Conservation (phyloP, 1,140 invertebrate species). For the Tetranychus cinnabarinus region DNA sequence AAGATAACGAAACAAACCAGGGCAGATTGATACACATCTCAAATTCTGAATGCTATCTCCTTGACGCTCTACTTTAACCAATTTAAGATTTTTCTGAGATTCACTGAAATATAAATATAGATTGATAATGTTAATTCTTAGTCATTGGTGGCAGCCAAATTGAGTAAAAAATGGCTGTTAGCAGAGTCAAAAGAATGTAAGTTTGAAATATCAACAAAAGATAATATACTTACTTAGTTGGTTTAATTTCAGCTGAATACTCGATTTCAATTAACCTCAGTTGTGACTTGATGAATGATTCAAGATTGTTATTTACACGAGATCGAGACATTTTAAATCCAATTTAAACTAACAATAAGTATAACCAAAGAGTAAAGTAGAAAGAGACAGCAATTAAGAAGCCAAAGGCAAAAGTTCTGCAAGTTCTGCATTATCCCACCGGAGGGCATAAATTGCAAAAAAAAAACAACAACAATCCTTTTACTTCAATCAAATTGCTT, state of each 20-base stretch:
- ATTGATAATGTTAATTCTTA: slow-evolving; percentile 3
- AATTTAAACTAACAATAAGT: too few species aligned
- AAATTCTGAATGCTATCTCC: slow-evolving; percentile 25
- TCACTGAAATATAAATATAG: too few species aligned
- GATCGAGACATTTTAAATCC: too few species aligned
- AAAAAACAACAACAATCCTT: too few species aligned
- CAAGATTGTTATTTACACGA: not conserved
- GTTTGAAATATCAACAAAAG: not conserved
- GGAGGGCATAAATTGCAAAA: too few species aligned
- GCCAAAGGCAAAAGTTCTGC: too few species aligned
- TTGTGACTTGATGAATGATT: slow-evolving; percentile 20
- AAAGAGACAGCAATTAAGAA: too few species aligned
- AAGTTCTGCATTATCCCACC: too few species aligned
- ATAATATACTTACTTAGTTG: slow-evolving; percentile 19
- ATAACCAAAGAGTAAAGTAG: too few species aligned
- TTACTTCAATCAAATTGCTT: too few species aligned
- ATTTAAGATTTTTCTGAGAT: slow-evolving; percentile 18
- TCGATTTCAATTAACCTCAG: slow-evolving; percentile 23
- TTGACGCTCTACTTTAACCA: slow-evolving; percentile 21
- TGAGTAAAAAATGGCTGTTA: not conserved
- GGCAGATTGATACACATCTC: slow-evolving; percentile 16
- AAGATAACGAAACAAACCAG: slow-evolving; percentile 24
- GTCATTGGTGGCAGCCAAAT: slow-evolving; percentile 12
- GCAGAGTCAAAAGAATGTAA: not conserved
- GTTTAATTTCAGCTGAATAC: slow-evolving; percentile 24